Evolutionary conservation across 2,113 vertebrate genomes (phyloP).

Genomic region (Centrocercus urophasianus): DNA sequence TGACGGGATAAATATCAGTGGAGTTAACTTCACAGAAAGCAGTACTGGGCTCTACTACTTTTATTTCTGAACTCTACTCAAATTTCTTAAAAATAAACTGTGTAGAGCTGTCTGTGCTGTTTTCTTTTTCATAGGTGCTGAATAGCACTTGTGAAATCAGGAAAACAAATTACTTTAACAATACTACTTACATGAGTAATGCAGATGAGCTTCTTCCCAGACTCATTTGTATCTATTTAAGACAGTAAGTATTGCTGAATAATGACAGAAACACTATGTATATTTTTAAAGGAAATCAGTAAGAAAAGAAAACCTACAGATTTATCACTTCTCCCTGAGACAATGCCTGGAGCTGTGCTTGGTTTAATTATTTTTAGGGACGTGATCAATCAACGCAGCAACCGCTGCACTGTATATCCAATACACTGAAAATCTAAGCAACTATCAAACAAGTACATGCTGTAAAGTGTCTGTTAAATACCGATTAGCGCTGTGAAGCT

Average conservation of each 20-base stretch:
- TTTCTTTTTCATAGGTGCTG: not conserved
- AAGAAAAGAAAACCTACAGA: not conserved
- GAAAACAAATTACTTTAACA: not conserved
- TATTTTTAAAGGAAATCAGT: not conserved
- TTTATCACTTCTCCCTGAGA: not conserved
- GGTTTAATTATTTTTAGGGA: constrained; percentile 1
- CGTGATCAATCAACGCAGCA: not conserved
- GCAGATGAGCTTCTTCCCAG: not conserved
- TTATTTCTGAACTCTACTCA: not conserved
- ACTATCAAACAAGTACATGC: not conserved
- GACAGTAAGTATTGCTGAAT: not conserved
- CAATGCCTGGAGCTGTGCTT: not conserved
- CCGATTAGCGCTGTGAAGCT: not conserved
- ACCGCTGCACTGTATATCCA: not conserved
- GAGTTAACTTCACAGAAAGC: not conserved
- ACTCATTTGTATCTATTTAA: not conserved
- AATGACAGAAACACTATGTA: not conserved
- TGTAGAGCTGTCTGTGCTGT: not conserved
- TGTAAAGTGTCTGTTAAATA: not conserved
- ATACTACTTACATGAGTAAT: not conserved
- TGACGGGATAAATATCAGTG: not conserved
- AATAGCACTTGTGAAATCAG: not conserved
- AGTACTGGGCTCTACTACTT: not conserved
- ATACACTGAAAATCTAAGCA: not conserved
- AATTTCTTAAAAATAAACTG: not conserved